Evolutionary conservation across 2,888 invertebrate genomes (phyloP), one percentile per base, ranked within the genome.

Genomic region (Himalopsyche anomala): DNA sequence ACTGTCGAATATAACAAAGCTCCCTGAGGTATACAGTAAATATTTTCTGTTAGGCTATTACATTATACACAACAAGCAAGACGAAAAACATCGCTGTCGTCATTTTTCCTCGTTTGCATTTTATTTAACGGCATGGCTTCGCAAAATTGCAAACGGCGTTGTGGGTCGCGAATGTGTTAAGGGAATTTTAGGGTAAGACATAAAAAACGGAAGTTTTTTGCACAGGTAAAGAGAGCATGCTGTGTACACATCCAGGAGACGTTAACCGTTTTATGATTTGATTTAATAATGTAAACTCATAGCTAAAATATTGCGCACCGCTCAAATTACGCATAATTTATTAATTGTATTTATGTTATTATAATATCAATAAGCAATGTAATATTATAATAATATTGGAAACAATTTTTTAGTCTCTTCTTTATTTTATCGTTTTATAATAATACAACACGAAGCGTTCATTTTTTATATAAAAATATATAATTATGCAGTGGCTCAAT

Each of bases 111-210:
- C 74, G 74, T 74, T 74, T 74, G 74, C 74, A 74, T 74, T 74
- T 74, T 74, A 74, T 74, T 38, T 38, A 74, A 74, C 74, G 74
- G 74, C 74, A 12, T 74, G 74, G 74, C 74, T 12, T 74, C 74
- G 74, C 74, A 74, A 74, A 74, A 74, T 74, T 38, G 74, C 74
- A 74, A 74, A 74, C 74, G 28, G 74, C 36, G 74, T 74, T 74
- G 74, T 38, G 74, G 74, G 74, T 74, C 74, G 74, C 74, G 74
- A 62, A 74, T 74, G 74, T 74, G 74, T 74, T 74, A 74, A 74
- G 74, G 74, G 74, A 74, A 74, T 74, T 74, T 74, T 74, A 74
- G 74, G 74, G 74, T 74, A 74, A 74, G 74, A 74, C 74, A 74
- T 74, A 74, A 74, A 74, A 74, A 74, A 74, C 74, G 74, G 74